A percentile compares a stretch with the other conserved stretches of the same genome.
Evolutionary conservation across 2,113 vertebrate genomes (phyloP).

Genomic region (Notarius lentiginosus): DNA sequence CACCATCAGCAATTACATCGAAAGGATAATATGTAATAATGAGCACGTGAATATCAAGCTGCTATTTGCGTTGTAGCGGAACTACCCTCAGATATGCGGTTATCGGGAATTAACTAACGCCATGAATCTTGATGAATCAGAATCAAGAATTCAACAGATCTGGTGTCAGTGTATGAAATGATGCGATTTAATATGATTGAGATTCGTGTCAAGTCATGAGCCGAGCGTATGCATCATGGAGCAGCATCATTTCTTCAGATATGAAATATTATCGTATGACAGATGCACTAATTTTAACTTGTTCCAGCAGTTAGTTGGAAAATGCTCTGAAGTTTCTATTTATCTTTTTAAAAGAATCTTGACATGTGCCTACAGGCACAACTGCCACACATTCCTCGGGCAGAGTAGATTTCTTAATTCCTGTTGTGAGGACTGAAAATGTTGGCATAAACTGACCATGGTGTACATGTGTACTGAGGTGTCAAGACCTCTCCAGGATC

Average conservation of each 20-base stretch:
- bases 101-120: too few relatives aligned
- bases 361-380: conserved; percentile 20
- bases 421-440: not conserved
- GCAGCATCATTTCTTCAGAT: not conserved
- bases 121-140: not conserved
- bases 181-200: not conserved
- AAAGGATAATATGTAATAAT: not conserved
- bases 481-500: not conserved
- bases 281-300: not conserved
- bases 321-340: not conserved
- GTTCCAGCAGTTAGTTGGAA: not conserved
- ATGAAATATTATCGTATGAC: not conserved
- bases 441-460: not conserved
- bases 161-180: not conserved
- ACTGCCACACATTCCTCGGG: not conserved
- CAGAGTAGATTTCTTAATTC: not conserved
- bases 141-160: not conserved
- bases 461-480: not conserved
- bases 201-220: not conserved
- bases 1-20: not conserved
- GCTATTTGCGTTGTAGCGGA: not conserved
- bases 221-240: not conserved
- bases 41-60: not conserved
- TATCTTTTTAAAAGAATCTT: not conserved
- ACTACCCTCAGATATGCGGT: not conserved